Evolutionary conservation across 2,113 vertebrate species (phyloP), one percentile per base, ranked within the genome.

Genomic region (Zosterops lateralis): DNA sequence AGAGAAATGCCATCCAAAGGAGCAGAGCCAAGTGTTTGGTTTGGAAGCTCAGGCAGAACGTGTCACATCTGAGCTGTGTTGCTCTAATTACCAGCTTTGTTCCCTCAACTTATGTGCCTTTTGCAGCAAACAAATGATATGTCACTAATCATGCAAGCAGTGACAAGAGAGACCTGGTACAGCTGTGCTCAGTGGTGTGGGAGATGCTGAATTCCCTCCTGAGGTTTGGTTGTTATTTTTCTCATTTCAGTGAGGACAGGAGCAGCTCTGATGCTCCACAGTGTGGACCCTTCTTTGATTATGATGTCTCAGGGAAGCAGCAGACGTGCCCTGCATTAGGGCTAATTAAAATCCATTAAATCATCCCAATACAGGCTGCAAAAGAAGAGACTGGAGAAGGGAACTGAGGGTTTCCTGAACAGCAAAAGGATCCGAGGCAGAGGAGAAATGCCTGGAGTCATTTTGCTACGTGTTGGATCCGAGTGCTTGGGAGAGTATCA

Each of bases 21-120:
- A 92, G 78, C 81, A 38, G 68, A 96, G 95, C 90, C 96, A 97
- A 97, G 81, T 83, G 60, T 97, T 93, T 96, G 84, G 89, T 96
- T 95, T 94, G 76, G 91, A 96, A 94, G 86, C 75, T 84, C 34
- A 91, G 64, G 74, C 94, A 80, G 79, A 96, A 88, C 20, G 3
- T 40, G 4, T 86, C 83, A 91, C 91, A 79, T 93, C 57, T 65
- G 90, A 94, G 78, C 80, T 64, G 40, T 78, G 54, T 85, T 88
- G 58, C 65, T 94, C 76, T 94, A 95, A 92, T 97, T 91, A 95
- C 73, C 54, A 75, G 88, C 50, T 78, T 92, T 89, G 75, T 94
- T 88, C 92, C 68, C n/a, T 84, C 79, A 84, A 77, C 31, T 44
- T 86, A 67, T 36, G 40, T 66, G 79, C 56, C 73, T 96, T 95